A percentile compares a stretch with the other conserved stretches of the same genome.
phyloP scores from a whole-genome alignment of 53 echinoderm and acorn worm species.

The Luidia sarsii region DNA sequence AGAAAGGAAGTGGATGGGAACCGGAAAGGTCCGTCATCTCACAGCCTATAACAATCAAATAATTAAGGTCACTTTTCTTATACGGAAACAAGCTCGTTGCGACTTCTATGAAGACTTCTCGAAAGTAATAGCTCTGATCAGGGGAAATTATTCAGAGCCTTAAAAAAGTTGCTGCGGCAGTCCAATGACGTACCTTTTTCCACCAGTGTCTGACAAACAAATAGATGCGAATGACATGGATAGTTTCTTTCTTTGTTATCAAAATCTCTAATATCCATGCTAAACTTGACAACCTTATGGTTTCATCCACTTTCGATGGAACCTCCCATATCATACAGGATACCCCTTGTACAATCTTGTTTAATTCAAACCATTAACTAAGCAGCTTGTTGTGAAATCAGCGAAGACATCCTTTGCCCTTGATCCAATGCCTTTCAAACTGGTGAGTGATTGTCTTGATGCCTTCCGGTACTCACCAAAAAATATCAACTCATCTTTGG shows the following conservation, averaged over 20 bases:
- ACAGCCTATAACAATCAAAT: background rate
- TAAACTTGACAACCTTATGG: background rate
- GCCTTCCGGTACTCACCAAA: no score
- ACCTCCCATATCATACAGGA: background rate
- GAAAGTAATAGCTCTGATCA: conserved; percentile 26
- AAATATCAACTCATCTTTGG: no score
- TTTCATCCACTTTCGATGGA: background rate
- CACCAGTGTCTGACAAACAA: background rate
- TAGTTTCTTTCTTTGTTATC: conserved; percentile 18
- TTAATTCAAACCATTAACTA: conserved; percentile 1
- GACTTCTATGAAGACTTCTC: conserved; percentile 6
- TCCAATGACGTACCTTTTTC: background rate
- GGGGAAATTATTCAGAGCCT: conserved; percentile 18
- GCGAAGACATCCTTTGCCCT: conserved; percentile 24
- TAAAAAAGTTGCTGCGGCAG: conserved; percentile 5
- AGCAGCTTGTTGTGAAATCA: conserved; percentile 14
- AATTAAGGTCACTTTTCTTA: conserved; percentile 5
- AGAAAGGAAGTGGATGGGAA: no score
- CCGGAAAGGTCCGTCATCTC: background rate
- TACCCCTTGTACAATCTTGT: background rate
- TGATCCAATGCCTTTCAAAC: conserved; percentile 37
- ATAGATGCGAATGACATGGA: conserved; percentile 12
- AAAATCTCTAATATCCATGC: conserved; percentile 25
- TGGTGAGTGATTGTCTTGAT: conserved; percentile 33
- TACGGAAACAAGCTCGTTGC: background rate